phyloP scores from a whole-genome alignment of 2,113 vertebrate species.

The Leucosticte australis region DNA sequence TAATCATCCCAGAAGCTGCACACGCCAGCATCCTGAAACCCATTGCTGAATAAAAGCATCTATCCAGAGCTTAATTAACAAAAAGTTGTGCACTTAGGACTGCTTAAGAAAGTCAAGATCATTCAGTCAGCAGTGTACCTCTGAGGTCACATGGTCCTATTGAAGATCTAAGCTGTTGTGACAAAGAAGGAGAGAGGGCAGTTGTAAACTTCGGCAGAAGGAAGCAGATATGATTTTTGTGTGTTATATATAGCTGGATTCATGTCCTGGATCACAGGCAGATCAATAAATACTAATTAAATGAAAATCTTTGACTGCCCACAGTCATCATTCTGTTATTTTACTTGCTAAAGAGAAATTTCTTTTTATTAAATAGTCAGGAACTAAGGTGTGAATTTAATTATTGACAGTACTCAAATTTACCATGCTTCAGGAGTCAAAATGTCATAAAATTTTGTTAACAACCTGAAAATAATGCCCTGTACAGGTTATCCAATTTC shows the following conservation, averaged over 20 bases:
- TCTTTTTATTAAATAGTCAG: not conserved
- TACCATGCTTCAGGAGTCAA: not conserved
- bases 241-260: not conserved
- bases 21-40: not conserved
- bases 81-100: not conserved
- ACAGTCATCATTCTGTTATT: not conserved
- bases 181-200: not conserved
- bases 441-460: not conserved
- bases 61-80: not conserved
- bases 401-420: not conserved
- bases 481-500: not conserved
- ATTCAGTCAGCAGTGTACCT: not conserved
- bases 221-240: not conserved
- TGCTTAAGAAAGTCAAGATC: not conserved
- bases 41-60: not conserved
- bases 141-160: not conserved
- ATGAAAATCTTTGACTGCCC: not conserved
- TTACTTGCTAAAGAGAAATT: not conserved
- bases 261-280: not conserved
- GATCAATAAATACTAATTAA: not conserved
- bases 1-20: not conserved
- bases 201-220: not conserved
- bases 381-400: not conserved
- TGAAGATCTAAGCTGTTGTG: not conserved
- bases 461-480: not conserved